Percentiles rank a stretch among this genome's conserved stretches.
phyloP scores from a whole-genome alignment of 2,888 invertebrate species.

The Eupithecia subfuscata region DNA sequence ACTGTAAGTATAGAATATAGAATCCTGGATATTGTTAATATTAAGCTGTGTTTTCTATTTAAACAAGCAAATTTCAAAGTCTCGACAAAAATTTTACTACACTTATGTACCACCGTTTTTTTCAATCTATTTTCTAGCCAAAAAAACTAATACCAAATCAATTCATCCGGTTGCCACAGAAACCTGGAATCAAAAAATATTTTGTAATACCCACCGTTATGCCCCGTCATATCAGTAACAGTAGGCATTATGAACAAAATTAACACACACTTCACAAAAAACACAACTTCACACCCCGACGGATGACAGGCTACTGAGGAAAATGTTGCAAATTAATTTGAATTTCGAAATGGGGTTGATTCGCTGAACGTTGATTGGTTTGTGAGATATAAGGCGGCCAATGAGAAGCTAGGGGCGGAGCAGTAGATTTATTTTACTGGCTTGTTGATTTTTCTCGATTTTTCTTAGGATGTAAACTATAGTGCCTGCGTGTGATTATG shows the following conservation, averaged over 20 bases:
- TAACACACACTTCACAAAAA: constrained; percentile 32
- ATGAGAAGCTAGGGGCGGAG: constrained; percentile 54
- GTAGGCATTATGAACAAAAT: constrained; percentile 71
- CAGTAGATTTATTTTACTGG: constrained; percentile 26
- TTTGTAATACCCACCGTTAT: constrained; percentile 46
- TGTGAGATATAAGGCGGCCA: constrained; percentile 51
- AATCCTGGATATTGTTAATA: too few relatives aligned
- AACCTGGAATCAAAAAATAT: neutral
- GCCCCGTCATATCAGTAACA: constrained; percentile 61
- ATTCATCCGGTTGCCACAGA: neutral
- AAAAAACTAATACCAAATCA: neutral
- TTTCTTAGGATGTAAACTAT: neutral
- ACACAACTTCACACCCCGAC: constrained; percentile 43
- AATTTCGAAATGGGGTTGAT: constrained; percentile 67
- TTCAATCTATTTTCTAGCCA: neutral
- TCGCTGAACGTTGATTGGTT: constrained; percentile 60
- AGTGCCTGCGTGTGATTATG: neutral
- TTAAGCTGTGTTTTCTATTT: too few relatives aligned
- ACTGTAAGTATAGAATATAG: too few relatives aligned
- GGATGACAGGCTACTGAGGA: constrained; percentile 56
- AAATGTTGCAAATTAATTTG: constrained; percentile 59
- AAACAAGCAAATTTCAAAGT: too few relatives aligned
- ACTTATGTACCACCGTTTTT: too few relatives aligned
- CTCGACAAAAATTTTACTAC: too few relatives aligned
- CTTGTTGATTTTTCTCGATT: neutral